Conservation (phyloP, 2,888 invertebrate genomes). For the Nyleta sp. region DNA sequence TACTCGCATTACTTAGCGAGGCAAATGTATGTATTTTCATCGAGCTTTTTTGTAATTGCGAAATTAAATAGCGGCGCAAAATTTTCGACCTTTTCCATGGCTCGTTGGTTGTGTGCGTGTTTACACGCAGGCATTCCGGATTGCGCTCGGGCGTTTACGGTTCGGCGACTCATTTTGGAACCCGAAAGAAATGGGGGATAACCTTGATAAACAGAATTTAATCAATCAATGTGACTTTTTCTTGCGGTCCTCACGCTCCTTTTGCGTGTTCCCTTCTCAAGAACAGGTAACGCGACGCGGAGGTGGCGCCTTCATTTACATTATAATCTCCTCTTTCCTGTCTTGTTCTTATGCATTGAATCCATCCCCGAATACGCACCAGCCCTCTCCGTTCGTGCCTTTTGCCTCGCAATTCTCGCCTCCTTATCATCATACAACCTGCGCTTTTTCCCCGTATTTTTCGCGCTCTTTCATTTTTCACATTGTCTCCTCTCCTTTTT, state of each 20-base stretch:
- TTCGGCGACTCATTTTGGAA: too few relatives aligned
- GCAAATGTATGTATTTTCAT: too few relatives aligned
- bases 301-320: conserved; percentile 75
- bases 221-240: conserved; percentile 43
- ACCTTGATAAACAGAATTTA: conserved; percentile 26
- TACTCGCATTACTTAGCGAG: too few relatives aligned
- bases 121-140: too few relatives aligned
- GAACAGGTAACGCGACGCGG: conserved; percentile 68
- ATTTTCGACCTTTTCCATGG: too few relatives aligned
- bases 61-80: too few relatives aligned
- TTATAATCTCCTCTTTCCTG: conserved; percentile 72
- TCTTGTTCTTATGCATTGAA: conserved; percentile 75
- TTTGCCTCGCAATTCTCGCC: conserved; percentile 35
- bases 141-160: too few relatives aligned
- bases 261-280: conserved; percentile 31
- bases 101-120: too few relatives aligned
- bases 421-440: conserved; percentile 43
- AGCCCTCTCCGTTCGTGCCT: conserved; percentile 39
- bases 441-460: conserved; percentile 51
- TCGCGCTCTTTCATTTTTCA: conserved; percentile 29
- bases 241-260: conserved; percentile 21
- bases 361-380: conserved; percentile 57
- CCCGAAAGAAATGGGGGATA: too few relatives aligned
- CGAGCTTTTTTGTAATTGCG: too few relatives aligned
- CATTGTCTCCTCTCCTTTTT: conserved; percentile 20